phyloP scores from a whole-genome alignment of 2,113 vertebrate genomes.

The Sorex araneus region DNA sequence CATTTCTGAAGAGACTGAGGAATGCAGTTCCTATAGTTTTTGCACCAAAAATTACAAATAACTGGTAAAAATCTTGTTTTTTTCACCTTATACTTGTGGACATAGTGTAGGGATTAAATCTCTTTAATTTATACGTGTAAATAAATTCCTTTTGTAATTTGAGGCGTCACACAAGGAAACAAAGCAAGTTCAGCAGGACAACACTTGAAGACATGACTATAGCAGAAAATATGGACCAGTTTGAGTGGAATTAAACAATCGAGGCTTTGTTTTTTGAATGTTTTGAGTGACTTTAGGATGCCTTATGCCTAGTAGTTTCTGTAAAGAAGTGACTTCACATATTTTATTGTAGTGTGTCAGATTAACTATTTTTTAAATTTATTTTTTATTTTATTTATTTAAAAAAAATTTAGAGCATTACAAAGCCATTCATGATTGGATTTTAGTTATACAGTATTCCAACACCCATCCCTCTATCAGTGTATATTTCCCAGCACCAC shows the following conservation, averaged over 20 bases:
- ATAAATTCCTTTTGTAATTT: conserved; percentile 59
- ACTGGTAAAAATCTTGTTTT: not conserved
- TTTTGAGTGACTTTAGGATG: conserved; percentile 28
- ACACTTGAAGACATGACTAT: conserved; percentile 23
- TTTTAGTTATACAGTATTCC: too few relatives aligned
- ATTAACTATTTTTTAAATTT: too few relatives aligned
- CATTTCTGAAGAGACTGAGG: conserved; percentile 24
- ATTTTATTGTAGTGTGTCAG: too few relatives aligned
- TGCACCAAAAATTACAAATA: conserved; percentile 54
- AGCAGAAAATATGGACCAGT: conserved; percentile 9
- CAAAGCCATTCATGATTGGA: too few relatives aligned
- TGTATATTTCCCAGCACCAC: too few relatives aligned
- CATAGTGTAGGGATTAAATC: conserved; percentile 41
- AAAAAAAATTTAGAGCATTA: too few relatives aligned
- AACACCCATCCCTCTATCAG: too few relatives aligned
- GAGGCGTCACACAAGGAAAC: conserved; percentile 23
- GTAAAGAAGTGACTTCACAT: not conserved
- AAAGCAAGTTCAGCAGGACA: conserved; percentile 10
- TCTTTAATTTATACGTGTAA: conserved; percentile 48
- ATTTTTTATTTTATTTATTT: too few relatives aligned
- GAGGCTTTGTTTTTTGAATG: not conserved
- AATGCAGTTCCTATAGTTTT: not conserved
- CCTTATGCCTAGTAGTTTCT: conserved; percentile 15
- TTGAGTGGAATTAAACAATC: conserved; percentile 9
- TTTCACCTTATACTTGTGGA: conserved; percentile 19